Evolutionary conservation across 2,888 invertebrate species (phyloP).

Genomic region (Metacarcinus magister): DNA sequence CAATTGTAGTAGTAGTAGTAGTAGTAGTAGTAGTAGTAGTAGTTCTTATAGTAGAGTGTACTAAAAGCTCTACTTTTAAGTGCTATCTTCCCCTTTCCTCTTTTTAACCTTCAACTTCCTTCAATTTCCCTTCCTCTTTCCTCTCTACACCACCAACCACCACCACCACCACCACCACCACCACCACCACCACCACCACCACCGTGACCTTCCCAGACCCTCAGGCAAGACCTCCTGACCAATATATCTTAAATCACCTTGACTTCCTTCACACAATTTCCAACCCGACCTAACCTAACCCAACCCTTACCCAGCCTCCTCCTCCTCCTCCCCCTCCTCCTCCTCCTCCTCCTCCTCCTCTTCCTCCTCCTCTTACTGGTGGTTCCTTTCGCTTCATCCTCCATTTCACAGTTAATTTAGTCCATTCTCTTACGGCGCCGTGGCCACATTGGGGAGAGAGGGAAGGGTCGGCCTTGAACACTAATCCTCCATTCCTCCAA

Average conservation of each 20-base stretch:
- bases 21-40: conserved; percentile 35
- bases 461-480: background rate
- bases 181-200: background rate
- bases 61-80: background rate
- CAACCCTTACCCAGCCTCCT: background rate
- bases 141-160: background rate
- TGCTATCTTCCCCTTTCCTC: background rate
- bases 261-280: conserved; percentile 29
- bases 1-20: background rate
- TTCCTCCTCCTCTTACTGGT: background rate
- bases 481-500: background rate
- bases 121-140: background rate
- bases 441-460: background rate
- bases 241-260: conserved; percentile 10
- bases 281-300: background rate
- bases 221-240: background rate
- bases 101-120: background rate
- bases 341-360: background rate
- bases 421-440: conserved; percentile 14
- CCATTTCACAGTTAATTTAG: conserved; percentile 29
- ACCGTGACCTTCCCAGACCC: background rate
- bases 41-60: background rate
- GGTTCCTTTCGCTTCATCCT: background rate
- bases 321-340: background rate
- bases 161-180: background rate